A percentile compares a stretch with the other conserved stretches of the same genome.
Evolutionary conservation across 2,797 vertebrate species (phyloP).

Genomic region (Loris lydekkerianus): DNA sequence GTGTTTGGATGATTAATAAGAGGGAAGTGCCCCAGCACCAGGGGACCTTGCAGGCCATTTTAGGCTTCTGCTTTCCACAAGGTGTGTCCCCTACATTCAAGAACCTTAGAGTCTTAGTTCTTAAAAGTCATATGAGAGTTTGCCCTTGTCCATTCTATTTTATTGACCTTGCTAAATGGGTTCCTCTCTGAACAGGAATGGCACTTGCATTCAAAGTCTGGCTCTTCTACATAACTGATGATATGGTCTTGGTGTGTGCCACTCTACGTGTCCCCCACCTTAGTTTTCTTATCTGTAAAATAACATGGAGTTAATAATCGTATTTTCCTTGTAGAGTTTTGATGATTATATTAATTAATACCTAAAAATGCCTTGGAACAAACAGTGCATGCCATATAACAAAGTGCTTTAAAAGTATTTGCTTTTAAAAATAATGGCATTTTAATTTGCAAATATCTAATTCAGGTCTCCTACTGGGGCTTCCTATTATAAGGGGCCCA

Average conservation of each 20-base stretch:
- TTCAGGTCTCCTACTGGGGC: not conserved
- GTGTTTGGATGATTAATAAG: not conserved
- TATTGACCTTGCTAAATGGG: not conserved
- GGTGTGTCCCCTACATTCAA: not conserved
- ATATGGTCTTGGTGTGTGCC: not conserved
- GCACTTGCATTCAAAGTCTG: not conserved
- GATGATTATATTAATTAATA: not conserved
- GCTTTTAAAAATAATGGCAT: not conserved
- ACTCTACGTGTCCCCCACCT: not conserved
- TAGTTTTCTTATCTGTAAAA: not conserved
- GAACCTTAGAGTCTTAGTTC: not conserved
- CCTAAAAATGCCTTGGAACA: not conserved
- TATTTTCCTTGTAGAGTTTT: not conserved
- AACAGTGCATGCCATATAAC: not conserved
- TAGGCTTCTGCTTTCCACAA: not conserved
- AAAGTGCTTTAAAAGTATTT: not conserved
- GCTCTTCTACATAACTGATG: not conserved
- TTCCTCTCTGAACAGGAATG: not conserved
- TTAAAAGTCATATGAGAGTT: not conserved
- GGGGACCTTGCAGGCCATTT: not conserved
- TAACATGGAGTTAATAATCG: not conserved
- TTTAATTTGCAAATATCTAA: constrained; percentile 6
- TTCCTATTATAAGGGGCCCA: constrained; percentile 17
- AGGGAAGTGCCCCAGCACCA: not conserved
- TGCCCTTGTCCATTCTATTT: not conserved